Conservation (phyloP, 2,888 invertebrate species). For the Hyalella azteca region DNA sequence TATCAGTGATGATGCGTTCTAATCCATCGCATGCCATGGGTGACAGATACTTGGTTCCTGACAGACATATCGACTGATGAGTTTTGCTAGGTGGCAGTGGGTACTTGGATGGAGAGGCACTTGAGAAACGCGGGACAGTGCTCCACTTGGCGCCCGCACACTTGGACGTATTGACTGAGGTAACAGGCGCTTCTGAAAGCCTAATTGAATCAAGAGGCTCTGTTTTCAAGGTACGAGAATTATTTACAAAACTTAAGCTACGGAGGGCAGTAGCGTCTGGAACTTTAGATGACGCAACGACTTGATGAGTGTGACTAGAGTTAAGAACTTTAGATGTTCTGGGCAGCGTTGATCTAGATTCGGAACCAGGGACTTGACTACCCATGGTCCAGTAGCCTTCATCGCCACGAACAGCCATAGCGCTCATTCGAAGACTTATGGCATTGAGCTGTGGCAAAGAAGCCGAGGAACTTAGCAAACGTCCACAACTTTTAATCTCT, state of each 20-base stretch:
- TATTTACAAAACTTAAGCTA: slow-evolving; percentile 17
- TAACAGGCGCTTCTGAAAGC: background rate
- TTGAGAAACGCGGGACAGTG: slow-evolving; percentile 32
- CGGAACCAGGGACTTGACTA: background rate
- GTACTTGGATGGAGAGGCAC: background rate
- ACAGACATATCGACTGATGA: slow-evolving; percentile 34
- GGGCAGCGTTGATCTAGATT: slow-evolving; percentile 32
- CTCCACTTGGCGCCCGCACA: background rate
- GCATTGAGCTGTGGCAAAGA: slow-evolving; percentile 1
- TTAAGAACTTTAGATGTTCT: slow-evolving; percentile 14
- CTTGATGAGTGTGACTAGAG: slow-evolving; percentile 16
- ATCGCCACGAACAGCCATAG: background rate
- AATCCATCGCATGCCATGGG: slow-evolving; percentile 31
- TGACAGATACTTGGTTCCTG: slow-evolving; percentile 31
- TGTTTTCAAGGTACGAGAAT: background rate
- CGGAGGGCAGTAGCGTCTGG: slow-evolving; percentile 6
- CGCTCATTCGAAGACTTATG: background rate
- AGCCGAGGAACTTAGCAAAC: background rate
- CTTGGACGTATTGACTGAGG: background rate
- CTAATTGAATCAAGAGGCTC: background rate
- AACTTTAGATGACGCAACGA: background rate
- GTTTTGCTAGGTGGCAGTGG: slow-evolving; percentile 16
- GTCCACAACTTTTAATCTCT: background rate
- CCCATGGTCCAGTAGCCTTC: slow-evolving; percentile 38
- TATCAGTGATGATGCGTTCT: slow-evolving; percentile 22